Percentiles rank a stretch among this genome's conserved stretches.
These are phyloP conservation scores for Aleiodes leptofemur DNA, from an alignment of 2,888 invertebrate species.

Conservation along the genomic window DNA sequence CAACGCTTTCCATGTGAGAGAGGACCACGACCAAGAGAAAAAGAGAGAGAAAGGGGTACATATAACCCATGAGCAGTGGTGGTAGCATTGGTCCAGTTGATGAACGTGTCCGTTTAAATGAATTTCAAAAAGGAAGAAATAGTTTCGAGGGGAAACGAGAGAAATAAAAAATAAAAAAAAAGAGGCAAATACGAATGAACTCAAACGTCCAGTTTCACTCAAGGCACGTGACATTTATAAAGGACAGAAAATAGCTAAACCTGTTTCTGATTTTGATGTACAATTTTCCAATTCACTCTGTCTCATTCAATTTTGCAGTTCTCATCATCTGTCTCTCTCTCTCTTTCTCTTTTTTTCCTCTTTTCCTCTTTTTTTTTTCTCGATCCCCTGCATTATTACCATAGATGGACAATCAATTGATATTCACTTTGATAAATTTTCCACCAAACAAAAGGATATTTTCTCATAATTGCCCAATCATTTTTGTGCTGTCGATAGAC, in stretches of 20 bases:
- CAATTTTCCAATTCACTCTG: constrained; percentile 32
- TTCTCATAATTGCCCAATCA: constrained; percentile 28
- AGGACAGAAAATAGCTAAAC: neutral
- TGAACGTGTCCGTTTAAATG: constrained; percentile 26
- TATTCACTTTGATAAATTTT: constrained; percentile 2
- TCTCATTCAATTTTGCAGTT: constrained; percentile 10
- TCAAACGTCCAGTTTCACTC: neutral
- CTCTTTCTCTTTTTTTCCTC: too few species aligned
- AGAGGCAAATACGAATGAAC: neutral
- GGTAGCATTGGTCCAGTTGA: constrained; percentile 13
- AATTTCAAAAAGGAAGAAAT: constrained; percentile 2
- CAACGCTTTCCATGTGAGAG: constrained; percentile 11
- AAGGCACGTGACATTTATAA: constrained; percentile 5
- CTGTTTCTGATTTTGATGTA: constrained; percentile 23
- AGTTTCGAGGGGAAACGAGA: too few species aligned
- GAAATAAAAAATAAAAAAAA: neutral
- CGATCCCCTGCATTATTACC: constrained; percentile 11
- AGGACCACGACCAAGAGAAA: neutral
- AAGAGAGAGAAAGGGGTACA: neutral
- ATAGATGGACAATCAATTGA: constrained; percentile 16
- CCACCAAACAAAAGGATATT: neutral
- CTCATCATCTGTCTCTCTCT: constrained; percentile 5
- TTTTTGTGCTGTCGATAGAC: constrained; percentile 21
- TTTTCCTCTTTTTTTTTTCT: too few species aligned
- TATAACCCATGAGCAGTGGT: constrained; percentile 4